These are phyloP conservation scores for Pseudotriccus pelzelni DNA, from an alignment of 2,797 vertebrate genomes.

Conservation along the genomic window DNA sequence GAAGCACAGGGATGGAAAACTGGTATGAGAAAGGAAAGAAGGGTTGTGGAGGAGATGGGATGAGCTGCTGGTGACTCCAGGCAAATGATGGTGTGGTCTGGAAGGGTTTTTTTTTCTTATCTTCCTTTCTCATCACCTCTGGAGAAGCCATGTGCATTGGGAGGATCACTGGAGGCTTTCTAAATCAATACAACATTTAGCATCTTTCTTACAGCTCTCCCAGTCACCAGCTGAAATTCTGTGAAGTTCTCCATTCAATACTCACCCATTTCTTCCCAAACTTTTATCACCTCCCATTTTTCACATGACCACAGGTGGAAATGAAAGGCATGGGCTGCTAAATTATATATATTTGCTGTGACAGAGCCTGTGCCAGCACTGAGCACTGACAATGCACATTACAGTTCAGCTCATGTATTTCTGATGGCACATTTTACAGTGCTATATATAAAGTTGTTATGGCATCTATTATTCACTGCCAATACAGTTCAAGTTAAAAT, in stretches of 20 bases:
- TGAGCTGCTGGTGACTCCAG: background rate
- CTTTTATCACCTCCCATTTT: background rate
- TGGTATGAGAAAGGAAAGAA: background rate
- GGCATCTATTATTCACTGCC: conserved; percentile 71
- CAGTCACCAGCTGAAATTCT: background rate
- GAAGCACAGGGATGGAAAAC: background rate
- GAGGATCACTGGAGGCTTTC: background rate
- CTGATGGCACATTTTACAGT: conserved; percentile 64
- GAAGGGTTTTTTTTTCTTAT: background rate
- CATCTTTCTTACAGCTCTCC: background rate
- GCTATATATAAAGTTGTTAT: conserved; percentile 70
- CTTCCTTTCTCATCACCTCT: background rate
- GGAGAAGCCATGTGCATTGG: background rate
- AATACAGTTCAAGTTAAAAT: conserved; percentile 70
- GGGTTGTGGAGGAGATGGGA: background rate
- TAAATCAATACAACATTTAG: background rate
- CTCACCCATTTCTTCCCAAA: background rate
- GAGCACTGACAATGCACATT: conserved; percentile 62
- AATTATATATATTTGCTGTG: conserved; percentile 9
- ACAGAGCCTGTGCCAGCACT: conserved; percentile 21
- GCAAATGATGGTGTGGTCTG: background rate
- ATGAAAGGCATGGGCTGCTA: background rate
- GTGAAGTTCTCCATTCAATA: background rate
- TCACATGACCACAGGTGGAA: conserved; percentile 1
- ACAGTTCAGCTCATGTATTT: conserved; percentile 57